A percentile compares a stretch with the other conserved stretches of the same genome.
Conservation (phyloP, 2,113 vertebrate species). For the Chauna torquata region DNA sequence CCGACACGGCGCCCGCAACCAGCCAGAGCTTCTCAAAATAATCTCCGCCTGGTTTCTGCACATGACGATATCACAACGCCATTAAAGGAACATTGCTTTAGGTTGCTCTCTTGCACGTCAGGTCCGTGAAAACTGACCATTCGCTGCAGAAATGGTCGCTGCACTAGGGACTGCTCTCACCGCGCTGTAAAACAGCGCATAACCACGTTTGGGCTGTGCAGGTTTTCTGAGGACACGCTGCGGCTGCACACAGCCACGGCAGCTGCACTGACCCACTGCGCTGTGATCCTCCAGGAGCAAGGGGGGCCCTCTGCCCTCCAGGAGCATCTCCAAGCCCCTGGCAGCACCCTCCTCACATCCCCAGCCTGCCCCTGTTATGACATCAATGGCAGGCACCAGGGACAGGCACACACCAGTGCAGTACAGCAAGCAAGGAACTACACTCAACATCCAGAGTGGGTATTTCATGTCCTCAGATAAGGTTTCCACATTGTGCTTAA, state of each 20-base stretch:
- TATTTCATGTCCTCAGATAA: neutral
- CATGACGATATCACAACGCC: fast-evolving
- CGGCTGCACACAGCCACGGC: neutral
- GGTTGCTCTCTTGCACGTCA: fast-evolving
- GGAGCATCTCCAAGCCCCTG: neutral
- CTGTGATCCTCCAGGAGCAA: neutral
- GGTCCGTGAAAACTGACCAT: neutral
- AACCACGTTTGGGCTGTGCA: neutral
- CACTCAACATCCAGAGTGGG: fast-evolving
- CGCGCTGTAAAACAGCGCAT: neutral
- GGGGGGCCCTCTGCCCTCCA: neutral
- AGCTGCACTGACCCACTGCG: neutral
- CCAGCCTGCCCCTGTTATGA: neutral
- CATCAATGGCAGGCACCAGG: neutral
- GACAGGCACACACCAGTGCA: no score
- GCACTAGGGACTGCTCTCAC: fast-evolving
- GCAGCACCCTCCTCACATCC: neutral
- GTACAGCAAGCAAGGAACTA: neutral
- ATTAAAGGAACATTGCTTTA: neutral
- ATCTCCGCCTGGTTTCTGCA: neutral
- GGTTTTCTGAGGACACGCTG: fast-evolving
- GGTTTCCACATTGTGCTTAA: neutral
- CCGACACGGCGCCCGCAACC: neutral
- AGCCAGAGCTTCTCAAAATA: constrained; percentile 6
- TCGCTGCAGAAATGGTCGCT: neutral